A percentile compares a stretch with the other conserved stretches of the same genome.
Evolutionary conservation across 1,140 invertebrate genomes (phyloP).

Genomic region (Cotesia glomerata): DNA sequence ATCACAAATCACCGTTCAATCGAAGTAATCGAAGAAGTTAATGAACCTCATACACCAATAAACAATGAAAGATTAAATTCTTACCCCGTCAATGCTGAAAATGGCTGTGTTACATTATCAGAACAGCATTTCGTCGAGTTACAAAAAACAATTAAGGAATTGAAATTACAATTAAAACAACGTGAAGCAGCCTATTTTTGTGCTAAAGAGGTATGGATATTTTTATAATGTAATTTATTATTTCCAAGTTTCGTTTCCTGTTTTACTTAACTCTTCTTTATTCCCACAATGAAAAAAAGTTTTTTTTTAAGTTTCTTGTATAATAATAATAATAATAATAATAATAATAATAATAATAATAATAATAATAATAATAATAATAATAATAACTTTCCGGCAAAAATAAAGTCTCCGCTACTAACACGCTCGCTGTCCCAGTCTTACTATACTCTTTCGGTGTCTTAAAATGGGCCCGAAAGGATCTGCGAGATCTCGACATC

Average conservation of each 20-base stretch:
- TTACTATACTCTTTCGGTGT: too few relatives aligned
- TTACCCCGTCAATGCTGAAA: constrained; percentile 63
- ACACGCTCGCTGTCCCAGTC: too few relatives aligned
- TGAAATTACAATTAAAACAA: constrained; percentile 57
- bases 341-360: too few relatives aligned
- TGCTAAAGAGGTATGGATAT: constrained; percentile 51
- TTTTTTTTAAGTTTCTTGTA: too few relatives aligned
- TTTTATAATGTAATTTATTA: not conserved
- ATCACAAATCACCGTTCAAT: not conserved
- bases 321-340: too few relatives aligned
- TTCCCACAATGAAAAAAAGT: too few relatives aligned
- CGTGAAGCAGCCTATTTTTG: constrained; percentile 50
- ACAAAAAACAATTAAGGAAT: constrained; percentile 66
- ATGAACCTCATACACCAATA: not conserved
- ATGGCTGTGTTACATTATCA: constrained; percentile 68
- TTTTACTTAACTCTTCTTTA: too few relatives aligned
- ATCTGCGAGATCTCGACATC: too few relatives aligned
- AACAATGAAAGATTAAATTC: constrained; percentile 35
- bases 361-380: too few relatives aligned
- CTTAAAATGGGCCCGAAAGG: too few relatives aligned
- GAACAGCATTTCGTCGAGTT: constrained; percentile 70
- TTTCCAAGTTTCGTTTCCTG: constrained; percentile 37
- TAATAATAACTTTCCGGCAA: too few relatives aligned
- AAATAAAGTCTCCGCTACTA: too few relatives aligned
- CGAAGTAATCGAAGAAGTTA: constrained; percentile 60